phyloP scores from a whole-genome alignment of 2,888 invertebrate species.

The Euplexia lucipara region DNA sequence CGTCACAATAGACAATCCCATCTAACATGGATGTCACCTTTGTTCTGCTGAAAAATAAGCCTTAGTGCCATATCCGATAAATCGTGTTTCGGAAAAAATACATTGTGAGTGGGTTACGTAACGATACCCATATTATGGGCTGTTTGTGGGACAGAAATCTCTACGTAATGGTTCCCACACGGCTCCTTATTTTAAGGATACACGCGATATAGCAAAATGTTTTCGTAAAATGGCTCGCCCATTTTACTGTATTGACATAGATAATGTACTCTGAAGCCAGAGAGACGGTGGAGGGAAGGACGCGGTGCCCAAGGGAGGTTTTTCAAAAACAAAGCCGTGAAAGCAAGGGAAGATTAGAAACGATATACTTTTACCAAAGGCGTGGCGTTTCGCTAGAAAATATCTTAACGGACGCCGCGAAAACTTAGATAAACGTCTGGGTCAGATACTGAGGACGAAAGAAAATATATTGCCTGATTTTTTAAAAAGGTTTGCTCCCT shows the following conservation, averaged over 20 bases:
- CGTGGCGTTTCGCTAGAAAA: constrained; percentile 71
- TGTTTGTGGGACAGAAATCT: constrained; percentile 82
- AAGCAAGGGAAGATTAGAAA: constrained; percentile 82
- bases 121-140: constrained; percentile 72
- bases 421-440: constrained; percentile 71
- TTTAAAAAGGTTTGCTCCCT: constrained; percentile 43
- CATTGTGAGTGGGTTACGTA: constrained; percentile 63
- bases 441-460: constrained; percentile 66
- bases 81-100: constrained; percentile 67
- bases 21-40: constrained; percentile 52
- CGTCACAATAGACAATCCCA: constrained; percentile 57
- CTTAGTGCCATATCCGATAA: constrained; percentile 60
- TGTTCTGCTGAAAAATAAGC: constrained; percentile 57
- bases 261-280: constrained; percentile 82
- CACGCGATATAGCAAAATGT: constrained; percentile 86
- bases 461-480: constrained; percentile 62
- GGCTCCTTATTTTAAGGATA: constrained; percentile 84
- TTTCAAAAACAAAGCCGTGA: constrained; percentile 84
- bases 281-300: constrained; percentile 68
- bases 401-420: constrained; percentile 72
- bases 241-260: constrained; percentile 86
- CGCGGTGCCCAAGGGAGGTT: constrained; percentile 76
- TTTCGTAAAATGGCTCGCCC: constrained; percentile 85
- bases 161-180: constrained; percentile 84
- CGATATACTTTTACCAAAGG: constrained; percentile 79